These are phyloP conservation scores for Hapalemur alaotrensis DNA, from an alignment of 2,797 vertebrate genomes.

Conservation along the genomic window DNA sequence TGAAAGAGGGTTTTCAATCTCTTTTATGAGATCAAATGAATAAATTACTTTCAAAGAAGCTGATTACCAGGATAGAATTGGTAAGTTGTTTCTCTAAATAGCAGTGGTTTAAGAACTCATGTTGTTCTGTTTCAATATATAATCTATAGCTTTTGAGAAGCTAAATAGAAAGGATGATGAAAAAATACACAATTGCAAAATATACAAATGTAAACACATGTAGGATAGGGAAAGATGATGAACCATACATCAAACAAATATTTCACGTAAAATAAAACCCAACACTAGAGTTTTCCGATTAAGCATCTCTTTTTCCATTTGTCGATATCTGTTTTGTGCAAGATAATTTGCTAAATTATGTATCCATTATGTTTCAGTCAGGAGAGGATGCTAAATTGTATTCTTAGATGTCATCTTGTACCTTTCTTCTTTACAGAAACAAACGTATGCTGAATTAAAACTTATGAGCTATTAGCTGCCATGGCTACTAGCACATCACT, in stretches of 20 bases:
- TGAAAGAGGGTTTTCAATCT: slow-evolving; percentile 39
- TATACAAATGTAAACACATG: neutral
- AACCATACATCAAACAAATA: neutral
- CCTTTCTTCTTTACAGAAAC: neutral
- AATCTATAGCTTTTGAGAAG: neutral
- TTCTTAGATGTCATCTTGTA: neutral
- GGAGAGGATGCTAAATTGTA: neutral
- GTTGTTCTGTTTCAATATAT: neutral
- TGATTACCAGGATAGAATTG: neutral
- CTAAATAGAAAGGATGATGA: neutral
- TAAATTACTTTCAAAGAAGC: neutral
- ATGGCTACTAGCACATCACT: neutral
- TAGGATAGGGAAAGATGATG: neutral
- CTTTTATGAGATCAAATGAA: slow-evolving; percentile 49
- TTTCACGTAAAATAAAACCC: neutral
- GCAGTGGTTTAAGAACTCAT: neutral
- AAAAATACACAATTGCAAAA: neutral
- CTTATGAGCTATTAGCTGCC: neutral
- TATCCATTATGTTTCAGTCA: neutral
- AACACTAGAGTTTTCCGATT: neutral
- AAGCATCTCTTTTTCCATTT: neutral
- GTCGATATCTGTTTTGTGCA: neutral
- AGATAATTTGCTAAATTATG: neutral
- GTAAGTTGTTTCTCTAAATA: neutral
- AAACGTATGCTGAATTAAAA: neutral